phyloP scores from a whole-genome alignment of 2,888 invertebrate species.

The Elegia similella region DNA sequence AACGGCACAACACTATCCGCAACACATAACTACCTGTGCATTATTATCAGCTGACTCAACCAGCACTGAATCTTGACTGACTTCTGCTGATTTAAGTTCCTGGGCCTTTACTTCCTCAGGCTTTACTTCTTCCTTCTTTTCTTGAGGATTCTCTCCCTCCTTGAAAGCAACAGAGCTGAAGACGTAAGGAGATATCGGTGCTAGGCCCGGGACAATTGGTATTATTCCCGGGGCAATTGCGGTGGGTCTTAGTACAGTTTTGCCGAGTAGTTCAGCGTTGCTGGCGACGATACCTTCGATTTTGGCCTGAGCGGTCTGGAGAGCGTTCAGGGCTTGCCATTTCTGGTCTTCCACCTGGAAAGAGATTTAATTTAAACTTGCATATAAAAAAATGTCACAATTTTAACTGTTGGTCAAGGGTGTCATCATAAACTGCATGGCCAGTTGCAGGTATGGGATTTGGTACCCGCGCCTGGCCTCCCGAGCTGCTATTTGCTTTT shows the following conservation, averaged over 20 bases:
- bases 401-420: no score
- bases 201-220: no score
- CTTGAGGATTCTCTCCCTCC: constrained; percentile 26
- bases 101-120: constrained; percentile 29
- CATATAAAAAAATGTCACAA: no score
- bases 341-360: constrained; percentile 54
- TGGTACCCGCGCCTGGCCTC: no score
- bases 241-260: constrained; percentile 33
- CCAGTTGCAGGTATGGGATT: no score
- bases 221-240: constrained; percentile 22
- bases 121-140: constrained; percentile 32
- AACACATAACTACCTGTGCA: neutral
- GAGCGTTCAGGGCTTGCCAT: constrained; percentile 65
- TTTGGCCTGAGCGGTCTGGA: constrained; percentile 59
- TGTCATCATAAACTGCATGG: no score
- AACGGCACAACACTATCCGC: no score
- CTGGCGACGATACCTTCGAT: constrained; percentile 55
- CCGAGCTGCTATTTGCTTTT: no score
- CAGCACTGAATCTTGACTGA: constrained; percentile 16
- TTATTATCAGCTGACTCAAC: constrained; percentile 17
- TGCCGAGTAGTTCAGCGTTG: constrained; percentile 44
- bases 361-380: no score
- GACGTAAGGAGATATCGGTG: constrained; percentile 9
- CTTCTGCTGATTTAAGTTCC: neutral
- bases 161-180: neutral